Evolutionary conservation across 2,888 invertebrate genomes (phyloP).

Genomic region (Volucella bombylans): DNA sequence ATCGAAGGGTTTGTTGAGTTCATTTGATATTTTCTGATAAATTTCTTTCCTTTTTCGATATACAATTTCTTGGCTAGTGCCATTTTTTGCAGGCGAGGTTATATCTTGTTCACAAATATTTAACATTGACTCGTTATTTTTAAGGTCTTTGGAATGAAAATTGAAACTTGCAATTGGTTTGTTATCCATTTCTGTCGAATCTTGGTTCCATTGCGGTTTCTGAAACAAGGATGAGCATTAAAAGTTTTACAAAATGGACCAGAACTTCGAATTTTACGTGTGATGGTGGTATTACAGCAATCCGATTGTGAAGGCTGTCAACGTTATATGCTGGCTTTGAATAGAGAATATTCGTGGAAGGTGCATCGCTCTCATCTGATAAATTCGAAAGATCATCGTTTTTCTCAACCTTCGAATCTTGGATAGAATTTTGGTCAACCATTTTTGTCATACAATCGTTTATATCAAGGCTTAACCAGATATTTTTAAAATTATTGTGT

Average conservation of each 20-base stretch:
- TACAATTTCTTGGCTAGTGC: conserved; percentile 15
- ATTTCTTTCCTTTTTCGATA: conserved; percentile 2
- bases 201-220: not conserved
- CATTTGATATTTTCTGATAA: not conserved
- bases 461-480: not conserved
- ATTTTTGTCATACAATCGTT: not conserved
- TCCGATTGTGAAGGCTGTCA: conserved; percentile 3
- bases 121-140: too few relatives aligned
- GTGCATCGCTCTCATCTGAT: not conserved
- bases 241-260: not conserved
- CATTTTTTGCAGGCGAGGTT: not conserved
- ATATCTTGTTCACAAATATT: not conserved
- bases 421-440: not conserved
- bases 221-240: not conserved
- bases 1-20: not conserved
- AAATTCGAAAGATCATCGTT: not conserved
- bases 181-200: not conserved
- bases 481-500: not conserved
- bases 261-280: not conserved
- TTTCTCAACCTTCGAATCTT: not conserved
- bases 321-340: not conserved
- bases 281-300: not conserved
- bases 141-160: too few relatives aligned
- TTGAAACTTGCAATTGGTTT: not conserved
- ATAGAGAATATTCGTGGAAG: conserved; percentile 23